Evolutionary conservation across 1,140 invertebrate species (phyloP), one percentile per base, ranked within the genome.

Genomic region (Mesaphorura yosii): DNA sequence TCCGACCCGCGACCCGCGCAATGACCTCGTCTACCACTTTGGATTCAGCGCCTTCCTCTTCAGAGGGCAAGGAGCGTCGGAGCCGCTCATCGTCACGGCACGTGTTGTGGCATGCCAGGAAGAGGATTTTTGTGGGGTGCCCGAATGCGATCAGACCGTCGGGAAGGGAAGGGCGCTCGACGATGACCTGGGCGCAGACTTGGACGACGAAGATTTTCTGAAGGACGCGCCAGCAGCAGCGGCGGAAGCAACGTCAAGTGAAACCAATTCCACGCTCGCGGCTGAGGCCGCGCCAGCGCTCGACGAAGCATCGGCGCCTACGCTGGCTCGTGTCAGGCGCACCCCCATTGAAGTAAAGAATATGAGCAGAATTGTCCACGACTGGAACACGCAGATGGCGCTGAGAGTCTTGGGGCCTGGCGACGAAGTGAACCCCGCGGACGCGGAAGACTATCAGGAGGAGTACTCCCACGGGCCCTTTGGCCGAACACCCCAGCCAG

Each of bases 41-140:
- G 58, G 48, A 10, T 63, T 63, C 40, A 59, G 57, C 41, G 61
- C 61, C 20, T 63, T 63, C 28, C 53, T 63, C 2, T 63, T 63
- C 41, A 47, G 59, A 39, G 61, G 61, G 27, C 61, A 63, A 48
- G 51, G 55, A 29, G 57, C 58, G 38, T 57, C 55, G 27, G 61
- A 63, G 42, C 61, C 61, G 15, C 46, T 63, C 12, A 58, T 63
- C 48, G 55, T 63, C n/a, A 63, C 61, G 10, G 54, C 61, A 10
- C 57, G 53, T 47, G 61, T 63, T 20, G 55, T 58, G 29, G 61
- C 61, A 14, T 63, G 61, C 42, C 61, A 63, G 49, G 61, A 63
- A 38, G 15, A 29, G 0, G 47, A 23, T 2, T 57, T 59, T 14
- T 62, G 60, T 38, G 27, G 25, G n/a, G n/a, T n/a, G n/a, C n/a